These are phyloP conservation scores for Troilus luridus DNA, from an alignment of 2,888 invertebrate genomes.

Conservation along the genomic window DNA sequence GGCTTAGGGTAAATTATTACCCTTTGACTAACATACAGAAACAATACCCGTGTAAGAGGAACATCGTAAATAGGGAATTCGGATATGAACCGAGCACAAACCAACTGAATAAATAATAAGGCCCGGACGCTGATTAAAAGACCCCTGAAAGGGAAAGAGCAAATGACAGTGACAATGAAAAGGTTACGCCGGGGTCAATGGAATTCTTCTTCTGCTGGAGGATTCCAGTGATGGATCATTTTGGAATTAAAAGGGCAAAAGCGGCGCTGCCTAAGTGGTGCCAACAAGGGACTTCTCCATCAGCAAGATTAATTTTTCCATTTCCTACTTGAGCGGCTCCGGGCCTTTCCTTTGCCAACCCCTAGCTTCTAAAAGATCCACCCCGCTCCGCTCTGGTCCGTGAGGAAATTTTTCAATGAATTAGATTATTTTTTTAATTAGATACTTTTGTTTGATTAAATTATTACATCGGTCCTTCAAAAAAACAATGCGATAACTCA, in stretches of 20 bases:
- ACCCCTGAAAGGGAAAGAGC: neutral
- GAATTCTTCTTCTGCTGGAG: slow-evolving; percentile 32
- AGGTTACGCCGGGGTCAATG: slow-evolving; percentile 32
- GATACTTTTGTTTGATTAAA: neutral
- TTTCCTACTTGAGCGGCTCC: slow-evolving; percentile 38
- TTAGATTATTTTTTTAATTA: neutral
- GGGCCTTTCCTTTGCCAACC: neutral
- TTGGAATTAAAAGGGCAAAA: slow-evolving; percentile 40
- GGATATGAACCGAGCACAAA: neutral
- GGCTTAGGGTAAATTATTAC: no score
- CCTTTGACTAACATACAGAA: neutral
- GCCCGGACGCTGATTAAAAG: slow-evolving; percentile 4
- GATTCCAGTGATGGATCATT: slow-evolving; percentile 37
- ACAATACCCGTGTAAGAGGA: neutral
- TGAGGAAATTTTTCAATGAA: neutral
- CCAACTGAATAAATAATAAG: slow-evolving; percentile 5
- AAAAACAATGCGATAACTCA: no score
- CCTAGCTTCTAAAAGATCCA: neutral
- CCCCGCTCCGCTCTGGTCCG: neutral
- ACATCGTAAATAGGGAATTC: neutral
- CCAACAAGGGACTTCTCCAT: slow-evolving; percentile 39
- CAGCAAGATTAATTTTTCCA: slow-evolving; percentile 36
- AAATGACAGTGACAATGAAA: slow-evolving; percentile 37
- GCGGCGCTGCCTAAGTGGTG: slow-evolving; percentile 10
- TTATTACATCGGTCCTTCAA: neutral